These are phyloP conservation scores for Drosophila anomalata DNA, from an alignment of 2,888 invertebrate species.

Conservation along the genomic window DNA sequence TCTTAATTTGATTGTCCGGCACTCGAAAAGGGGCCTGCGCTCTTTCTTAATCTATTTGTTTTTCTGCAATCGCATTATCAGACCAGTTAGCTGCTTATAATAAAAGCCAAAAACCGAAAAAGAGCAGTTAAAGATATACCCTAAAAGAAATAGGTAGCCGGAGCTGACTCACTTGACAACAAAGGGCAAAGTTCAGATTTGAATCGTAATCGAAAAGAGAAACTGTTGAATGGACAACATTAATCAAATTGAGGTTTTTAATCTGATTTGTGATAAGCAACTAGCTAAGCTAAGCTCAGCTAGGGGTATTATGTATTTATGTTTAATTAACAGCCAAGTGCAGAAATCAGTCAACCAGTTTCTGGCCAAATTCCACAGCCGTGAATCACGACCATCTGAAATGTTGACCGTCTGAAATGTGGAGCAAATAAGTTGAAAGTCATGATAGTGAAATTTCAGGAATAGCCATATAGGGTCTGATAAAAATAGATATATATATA, in stretches of 20 bases:
- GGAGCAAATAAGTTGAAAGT: constrained; percentile 23
- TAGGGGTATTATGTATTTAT: not conserved
- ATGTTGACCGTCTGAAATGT: constrained; percentile 1
- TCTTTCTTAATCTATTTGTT: constrained; percentile 36
- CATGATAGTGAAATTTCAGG: constrained; percentile 22
- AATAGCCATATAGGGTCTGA: constrained; percentile 6
- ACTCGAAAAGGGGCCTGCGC: constrained; percentile 26
- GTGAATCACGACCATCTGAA: constrained; percentile 16
- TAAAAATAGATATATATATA: constrained; percentile 24
- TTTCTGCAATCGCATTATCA: constrained; percentile 42
- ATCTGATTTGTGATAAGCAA: constrained; percentile 3
- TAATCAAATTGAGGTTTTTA: not conserved
- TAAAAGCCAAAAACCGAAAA: not conserved
- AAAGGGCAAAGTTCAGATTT: constrained; percentile 16
- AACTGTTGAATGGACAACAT: not conserved
- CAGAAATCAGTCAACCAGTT: constrained; percentile 25
- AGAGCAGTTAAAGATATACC: not conserved
- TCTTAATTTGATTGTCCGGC: constrained; percentile 37
- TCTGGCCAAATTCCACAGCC: constrained; percentile 25
- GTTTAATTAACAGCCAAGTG: constrained; percentile 13
- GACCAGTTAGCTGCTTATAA: constrained; percentile 15
- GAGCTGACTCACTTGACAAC: constrained; percentile 3
- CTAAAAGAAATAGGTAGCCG: not conserved
- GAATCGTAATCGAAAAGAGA: not conserved
- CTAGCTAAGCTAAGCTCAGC: not conserved